Evolutionary conservation across 2,113 vertebrate genomes (phyloP), one percentile per base, ranked within the genome.

Genomic region (Genyomyrus donnyi): DNA sequence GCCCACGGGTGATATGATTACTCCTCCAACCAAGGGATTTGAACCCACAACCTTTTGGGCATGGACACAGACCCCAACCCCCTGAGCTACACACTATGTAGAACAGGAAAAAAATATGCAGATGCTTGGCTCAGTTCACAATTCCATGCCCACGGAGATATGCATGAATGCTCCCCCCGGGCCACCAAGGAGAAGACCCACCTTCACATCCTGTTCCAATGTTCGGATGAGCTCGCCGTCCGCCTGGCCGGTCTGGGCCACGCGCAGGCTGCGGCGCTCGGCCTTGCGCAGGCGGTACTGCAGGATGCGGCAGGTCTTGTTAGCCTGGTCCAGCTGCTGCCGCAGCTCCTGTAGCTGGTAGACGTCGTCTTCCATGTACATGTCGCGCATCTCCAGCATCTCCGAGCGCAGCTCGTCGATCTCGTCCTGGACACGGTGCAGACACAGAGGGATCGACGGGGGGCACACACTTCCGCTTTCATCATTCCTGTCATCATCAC

Each of bases 311-410:
- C 98, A 99, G 1, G 97, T 99, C 95, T 99, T 99, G 94, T 98
- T 98, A 86, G 98, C 97, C 95, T 99, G 97, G 92, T 99, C 98
- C 92, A 99, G 96, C 94, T 99, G 98, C 94, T 98, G 98, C 39
- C 98, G 94, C 85, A 99, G 97, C 91, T 99, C 98, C 95, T 99
- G 98, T 85, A 99, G 93, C 95, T 99, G 98, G 93, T 99, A 99
- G 53, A 99, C 97, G 0, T 99, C 98, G 86, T 99, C 98, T 93
- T 99, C 98, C 97, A 99, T 96, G 94, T 99, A 99, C 93, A 99
- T 98, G 1, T 99, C 98, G 77, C 98, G 95, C 98, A 99, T 99
- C 96, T 99, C 98, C 95, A 99, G 96, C 98, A 99, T 99, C 95
- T 99, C 98, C 0, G 98, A 98, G 0, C 98, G 96, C 90, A 99